phyloP scores from a whole-genome alignment of 1,140 invertebrate species.

The Drosophila santomea region DNA sequence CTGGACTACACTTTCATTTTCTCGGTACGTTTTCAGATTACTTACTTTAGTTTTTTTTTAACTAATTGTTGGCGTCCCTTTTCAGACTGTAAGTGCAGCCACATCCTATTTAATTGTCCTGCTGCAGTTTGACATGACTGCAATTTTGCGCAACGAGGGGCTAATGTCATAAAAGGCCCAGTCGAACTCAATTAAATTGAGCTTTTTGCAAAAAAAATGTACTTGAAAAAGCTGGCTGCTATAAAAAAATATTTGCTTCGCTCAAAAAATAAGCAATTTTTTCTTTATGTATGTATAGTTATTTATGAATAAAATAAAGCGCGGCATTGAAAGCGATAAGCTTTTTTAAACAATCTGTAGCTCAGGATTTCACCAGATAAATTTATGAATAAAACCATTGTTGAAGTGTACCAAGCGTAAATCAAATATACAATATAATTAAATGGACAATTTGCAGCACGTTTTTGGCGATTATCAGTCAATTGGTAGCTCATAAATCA shows the following conservation, averaged over 20 bases:
- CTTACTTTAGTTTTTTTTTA: neutral
- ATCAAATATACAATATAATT: neutral
- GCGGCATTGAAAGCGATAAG: too few species aligned
- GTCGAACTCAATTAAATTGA: conserved; percentile 34
- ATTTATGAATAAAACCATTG: neutral
- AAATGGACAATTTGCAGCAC: neutral
- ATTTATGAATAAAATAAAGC: too few species aligned
- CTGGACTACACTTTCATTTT: conserved; percentile 84
- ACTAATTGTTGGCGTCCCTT: neutral
- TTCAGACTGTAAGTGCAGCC: conserved; percentile 82
- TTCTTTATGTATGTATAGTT: too few species aligned
- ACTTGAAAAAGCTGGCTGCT: neutral
- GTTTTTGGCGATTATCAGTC: neutral
- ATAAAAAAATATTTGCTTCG: neutral
- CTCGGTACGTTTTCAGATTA: conserved; percentile 58
- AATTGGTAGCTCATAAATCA: conserved; percentile 1
- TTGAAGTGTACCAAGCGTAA: neutral
- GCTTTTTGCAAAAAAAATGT: neutral
- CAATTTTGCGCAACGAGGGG: conserved; percentile 75
- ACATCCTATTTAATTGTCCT: conserved; percentile 84
- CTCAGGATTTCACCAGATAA: too few species aligned
- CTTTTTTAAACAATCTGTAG: too few species aligned
- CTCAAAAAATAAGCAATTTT: too few species aligned
- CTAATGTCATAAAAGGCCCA: conserved; percentile 54
- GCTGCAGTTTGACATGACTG: conserved; percentile 83